Conservation (phyloP, 2,113 vertebrate genomes). For the Athene cunicularia region DNA sequence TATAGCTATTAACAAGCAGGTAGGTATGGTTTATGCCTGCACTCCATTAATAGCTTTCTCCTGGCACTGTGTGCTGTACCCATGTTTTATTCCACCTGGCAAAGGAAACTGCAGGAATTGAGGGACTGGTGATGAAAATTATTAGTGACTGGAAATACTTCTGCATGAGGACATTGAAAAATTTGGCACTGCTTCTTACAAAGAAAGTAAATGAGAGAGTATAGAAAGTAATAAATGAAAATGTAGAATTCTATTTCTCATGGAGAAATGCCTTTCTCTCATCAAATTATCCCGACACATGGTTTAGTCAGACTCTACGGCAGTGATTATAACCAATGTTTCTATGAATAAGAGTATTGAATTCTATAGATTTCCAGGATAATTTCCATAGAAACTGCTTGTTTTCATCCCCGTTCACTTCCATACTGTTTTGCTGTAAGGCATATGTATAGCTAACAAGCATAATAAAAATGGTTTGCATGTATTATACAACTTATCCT, state of each 20-base stretch:
- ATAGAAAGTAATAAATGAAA: background rate
- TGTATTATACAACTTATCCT: background rate
- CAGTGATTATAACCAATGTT: background rate
- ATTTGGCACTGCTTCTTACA: background rate
- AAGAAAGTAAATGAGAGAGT: background rate
- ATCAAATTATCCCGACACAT: background rate
- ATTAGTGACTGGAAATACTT: background rate
- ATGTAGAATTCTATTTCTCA: background rate
- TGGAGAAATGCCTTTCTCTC: background rate
- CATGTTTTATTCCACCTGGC: background rate
- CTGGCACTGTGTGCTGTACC: background rate
- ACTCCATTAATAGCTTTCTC: background rate
- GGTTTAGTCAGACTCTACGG: background rate
- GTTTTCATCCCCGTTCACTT: background rate
- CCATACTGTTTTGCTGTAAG: background rate
- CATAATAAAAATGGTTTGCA: background rate
- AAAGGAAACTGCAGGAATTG: background rate
- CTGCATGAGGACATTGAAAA: background rate
- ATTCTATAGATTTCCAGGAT: background rate
- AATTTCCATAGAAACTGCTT: background rate
- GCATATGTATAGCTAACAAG: background rate
- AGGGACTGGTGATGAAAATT: background rate
- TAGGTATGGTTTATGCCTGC: background rate
- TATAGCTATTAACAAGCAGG: background rate
- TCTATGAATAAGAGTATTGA: background rate